Conservation (phyloP, 2,113 vertebrate genomes). For the Ammodytes marinus region DNA sequence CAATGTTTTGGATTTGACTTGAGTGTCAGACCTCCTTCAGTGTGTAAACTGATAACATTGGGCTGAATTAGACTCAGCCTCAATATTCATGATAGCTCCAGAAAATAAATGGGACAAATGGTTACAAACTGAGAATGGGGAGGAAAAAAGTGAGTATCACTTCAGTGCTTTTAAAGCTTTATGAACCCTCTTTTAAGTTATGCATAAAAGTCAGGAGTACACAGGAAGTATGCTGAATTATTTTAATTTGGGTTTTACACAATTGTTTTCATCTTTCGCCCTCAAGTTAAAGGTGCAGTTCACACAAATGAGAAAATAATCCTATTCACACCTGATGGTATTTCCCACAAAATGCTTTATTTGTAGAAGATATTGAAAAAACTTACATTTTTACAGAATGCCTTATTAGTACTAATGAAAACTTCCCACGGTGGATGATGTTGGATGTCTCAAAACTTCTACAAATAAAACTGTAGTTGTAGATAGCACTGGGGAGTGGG, state of each 20-base stretch:
- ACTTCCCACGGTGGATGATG: neutral
- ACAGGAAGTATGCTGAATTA: neutral
- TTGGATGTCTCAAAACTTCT: neutral
- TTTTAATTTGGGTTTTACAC: slow-evolving; percentile 1
- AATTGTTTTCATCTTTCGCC: slow-evolving; percentile 1
- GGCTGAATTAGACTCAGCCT: neutral
- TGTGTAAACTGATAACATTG: neutral
- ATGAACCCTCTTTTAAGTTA: neutral
- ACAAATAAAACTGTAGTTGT: neutral
- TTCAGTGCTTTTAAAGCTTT: neutral
- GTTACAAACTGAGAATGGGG: neutral
- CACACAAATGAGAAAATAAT: neutral
- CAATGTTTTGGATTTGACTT: neutral
- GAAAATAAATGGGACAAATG: neutral
- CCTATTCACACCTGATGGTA: neutral
- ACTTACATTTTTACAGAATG: neutral
- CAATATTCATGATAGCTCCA: neutral
- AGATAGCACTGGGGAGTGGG: neutral
- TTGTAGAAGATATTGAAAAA: neutral
- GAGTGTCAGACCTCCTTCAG: neutral
- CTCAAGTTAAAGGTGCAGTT: neutral
- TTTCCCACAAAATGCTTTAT: slow-evolving; percentile 4
- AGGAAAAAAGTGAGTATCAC: neutral
- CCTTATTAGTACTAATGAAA: neutral
- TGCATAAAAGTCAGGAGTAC: neutral